Evolutionary conservation across 2,113 vertebrate genomes (phyloP).

Genomic region (Tetrax tetrax): DNA sequence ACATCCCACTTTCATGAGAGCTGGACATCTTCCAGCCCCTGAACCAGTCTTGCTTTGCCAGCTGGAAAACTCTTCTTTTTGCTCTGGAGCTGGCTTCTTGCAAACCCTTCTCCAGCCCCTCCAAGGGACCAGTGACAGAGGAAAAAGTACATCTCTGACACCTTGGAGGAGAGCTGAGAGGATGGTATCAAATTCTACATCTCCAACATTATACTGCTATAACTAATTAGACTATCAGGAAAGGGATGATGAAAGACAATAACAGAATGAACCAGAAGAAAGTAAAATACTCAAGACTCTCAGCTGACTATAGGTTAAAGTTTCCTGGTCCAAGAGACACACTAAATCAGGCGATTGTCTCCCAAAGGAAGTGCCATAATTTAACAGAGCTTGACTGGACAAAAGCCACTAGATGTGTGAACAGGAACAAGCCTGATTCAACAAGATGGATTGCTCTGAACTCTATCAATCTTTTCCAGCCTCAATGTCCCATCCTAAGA

Average conservation of each 20-base stretch:
- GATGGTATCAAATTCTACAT: background rate
- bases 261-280: background rate
- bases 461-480: conserved; percentile 48
- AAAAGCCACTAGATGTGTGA: conserved; percentile 65
- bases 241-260: background rate
- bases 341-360: conserved; percentile 62
- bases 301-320: conserved; percentile 28
- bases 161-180: background rate
- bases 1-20: background rate
- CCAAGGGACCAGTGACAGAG: background rate
- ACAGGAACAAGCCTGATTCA: conserved; percentile 58
- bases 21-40: background rate
- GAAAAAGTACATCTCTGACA: background rate
- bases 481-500: conserved; percentile 32
- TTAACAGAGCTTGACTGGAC: conserved; percentile 43
- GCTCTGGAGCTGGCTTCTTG: background rate
- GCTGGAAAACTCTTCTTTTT: background rate
- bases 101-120: background rate
- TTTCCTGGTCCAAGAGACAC: conserved; percentile 5
- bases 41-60: background rate
- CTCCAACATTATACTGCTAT: background rate
- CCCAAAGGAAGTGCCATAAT: conserved; percentile 52
- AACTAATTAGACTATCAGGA: background rate
- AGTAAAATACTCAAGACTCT: background rate
- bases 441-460: conserved; percentile 65